Conservation (phyloP, 2,888 invertebrate genomes). For the Dione juno region DNA sequence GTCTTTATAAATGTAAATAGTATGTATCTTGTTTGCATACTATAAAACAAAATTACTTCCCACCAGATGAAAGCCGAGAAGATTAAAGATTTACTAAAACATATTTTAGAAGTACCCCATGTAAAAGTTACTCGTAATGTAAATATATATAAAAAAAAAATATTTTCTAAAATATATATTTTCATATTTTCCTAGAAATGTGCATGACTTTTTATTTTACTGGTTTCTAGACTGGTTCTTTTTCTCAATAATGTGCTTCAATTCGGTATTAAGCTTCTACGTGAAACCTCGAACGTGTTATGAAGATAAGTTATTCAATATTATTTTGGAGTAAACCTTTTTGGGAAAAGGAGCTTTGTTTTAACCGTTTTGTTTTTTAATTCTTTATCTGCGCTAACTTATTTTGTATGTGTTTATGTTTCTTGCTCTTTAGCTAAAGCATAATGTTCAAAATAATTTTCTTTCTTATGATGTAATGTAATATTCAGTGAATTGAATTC, state of each 20-base stretch:
- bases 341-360: constrained; percentile 33
- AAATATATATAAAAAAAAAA: no score
- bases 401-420: background rate
- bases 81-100: no score
- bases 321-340: constrained; percentile 33
- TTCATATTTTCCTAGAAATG: background rate
- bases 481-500: no score
- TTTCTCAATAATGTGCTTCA: constrained; percentile 26
- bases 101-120: no score
- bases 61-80: no score
- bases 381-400: background rate
- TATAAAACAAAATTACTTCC: no score
- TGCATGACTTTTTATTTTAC: background rate
- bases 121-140: no score
- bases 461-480: no score
- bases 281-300: background rate
- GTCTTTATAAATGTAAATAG: no score
- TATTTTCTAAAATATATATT: background rate
- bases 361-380: background rate
- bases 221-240: background rate
- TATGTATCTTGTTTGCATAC: no score
- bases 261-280: constrained; percentile 1
- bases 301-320: constrained; percentile 27
- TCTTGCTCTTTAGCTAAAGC: background rate
- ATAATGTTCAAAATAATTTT: no score